Conservation (phyloP, 1,140 invertebrate genomes). For the Pemphigus obesinymphae region DNA sequence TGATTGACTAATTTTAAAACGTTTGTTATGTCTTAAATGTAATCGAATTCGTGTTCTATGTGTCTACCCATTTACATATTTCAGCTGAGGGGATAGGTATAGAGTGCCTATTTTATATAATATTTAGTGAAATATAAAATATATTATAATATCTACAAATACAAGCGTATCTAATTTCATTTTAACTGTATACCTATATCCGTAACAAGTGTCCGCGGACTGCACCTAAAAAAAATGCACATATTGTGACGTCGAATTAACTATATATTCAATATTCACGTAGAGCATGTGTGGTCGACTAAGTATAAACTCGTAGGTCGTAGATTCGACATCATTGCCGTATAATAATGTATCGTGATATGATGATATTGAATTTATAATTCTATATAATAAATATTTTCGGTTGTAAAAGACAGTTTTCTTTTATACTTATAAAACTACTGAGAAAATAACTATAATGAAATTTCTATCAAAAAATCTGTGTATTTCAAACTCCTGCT, state of each 20-base stretch:
- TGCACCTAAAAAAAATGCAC: constrained; percentile 11
- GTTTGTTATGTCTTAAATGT: neutral
- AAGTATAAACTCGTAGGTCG: neutral
- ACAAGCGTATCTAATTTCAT: neutral
- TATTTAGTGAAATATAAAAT: neutral
- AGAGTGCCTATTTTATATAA: neutral
- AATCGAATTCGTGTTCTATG: neutral
- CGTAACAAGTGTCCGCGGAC: neutral
- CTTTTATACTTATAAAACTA: too few species aligned
- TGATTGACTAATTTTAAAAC: neutral
- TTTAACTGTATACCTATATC: neutral
- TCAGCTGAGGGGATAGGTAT: neutral
- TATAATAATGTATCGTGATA: too few species aligned
- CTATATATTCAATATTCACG: too few species aligned
- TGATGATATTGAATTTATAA: neutral
- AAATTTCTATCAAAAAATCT: too few species aligned
- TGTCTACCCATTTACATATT: neutral
- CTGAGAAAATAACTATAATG: too few species aligned
- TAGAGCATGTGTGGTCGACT: neutral
- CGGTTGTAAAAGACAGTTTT: too few species aligned
- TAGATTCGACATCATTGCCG: neutral
- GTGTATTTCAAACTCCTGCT: too few species aligned
- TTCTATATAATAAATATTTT: neutral
- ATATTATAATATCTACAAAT: neutral
- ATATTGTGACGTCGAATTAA: constrained; percentile 7